Conservation (phyloP, 2,113 vertebrate genomes). For the Rhineura floridana region DNA sequence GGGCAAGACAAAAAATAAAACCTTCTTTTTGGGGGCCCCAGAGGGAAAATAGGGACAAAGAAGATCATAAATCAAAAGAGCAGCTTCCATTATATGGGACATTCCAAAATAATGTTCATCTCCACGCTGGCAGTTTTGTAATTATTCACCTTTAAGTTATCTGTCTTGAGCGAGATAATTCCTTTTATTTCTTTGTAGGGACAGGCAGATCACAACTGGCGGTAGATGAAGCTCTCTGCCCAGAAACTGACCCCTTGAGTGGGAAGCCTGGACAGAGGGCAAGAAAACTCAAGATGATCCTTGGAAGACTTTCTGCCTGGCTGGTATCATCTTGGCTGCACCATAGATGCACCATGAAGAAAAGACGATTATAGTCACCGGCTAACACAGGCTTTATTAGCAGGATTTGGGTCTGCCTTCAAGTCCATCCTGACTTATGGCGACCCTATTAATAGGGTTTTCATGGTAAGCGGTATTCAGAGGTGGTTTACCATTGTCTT, state of each 20-base stretch:
- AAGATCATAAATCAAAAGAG: conserved; percentile 53
- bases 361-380: too few relatives aligned
- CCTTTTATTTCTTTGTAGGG: background rate
- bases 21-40: conserved; percentile 48
- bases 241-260: background rate
- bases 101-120: conserved; percentile 20
- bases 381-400: background rate
- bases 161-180: background rate
- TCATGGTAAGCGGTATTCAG: too few relatives aligned
- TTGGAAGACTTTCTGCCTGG: background rate
- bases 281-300: too few relatives aligned
- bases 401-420: too few relatives aligned
- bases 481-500: too few relatives aligned
- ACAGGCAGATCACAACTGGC: background rate
- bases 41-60: conserved; percentile 30
- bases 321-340: background rate
- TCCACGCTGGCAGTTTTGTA: background rate
- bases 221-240: background rate
- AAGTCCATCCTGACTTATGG: too few relatives aligned
- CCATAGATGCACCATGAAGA: too few relatives aligned
- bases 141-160: background rate
- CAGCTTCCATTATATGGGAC: conserved; percentile 47
- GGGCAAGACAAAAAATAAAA: conserved; percentile 46
- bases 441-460: too few relatives aligned
- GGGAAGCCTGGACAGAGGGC: background rate